phyloP scores from a whole-genome alignment of 1,140 invertebrate species.

The Drosophila mayri region DNA sequence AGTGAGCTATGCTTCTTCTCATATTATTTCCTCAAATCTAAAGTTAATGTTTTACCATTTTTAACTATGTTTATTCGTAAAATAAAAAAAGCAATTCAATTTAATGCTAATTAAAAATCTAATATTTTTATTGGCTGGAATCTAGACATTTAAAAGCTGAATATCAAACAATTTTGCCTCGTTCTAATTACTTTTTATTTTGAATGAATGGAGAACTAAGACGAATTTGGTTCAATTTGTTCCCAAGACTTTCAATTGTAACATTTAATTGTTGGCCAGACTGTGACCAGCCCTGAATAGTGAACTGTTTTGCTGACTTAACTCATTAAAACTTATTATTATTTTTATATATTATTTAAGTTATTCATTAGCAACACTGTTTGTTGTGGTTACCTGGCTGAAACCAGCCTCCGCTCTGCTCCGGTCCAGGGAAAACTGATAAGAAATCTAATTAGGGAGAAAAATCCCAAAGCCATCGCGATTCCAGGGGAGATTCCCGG shows the following conservation, averaged over 20 bases:
- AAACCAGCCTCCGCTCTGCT: conserved; percentile 15
- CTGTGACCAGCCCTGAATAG: background rate
- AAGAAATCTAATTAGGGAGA: background rate
- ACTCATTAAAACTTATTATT: background rate
- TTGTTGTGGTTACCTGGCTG: conserved; percentile 24
- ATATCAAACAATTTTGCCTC: background rate
- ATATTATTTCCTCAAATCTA: too few species aligned
- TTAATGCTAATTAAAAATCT: background rate
- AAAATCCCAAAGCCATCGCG: conserved; percentile 21
- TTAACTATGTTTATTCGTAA: background rate
- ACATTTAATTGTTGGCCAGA: background rate
- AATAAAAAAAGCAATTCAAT: background rate
- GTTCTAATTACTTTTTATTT: background rate
- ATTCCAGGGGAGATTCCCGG: conserved; percentile 30
- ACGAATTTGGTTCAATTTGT: background rate
- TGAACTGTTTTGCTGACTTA: background rate
- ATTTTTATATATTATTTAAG: background rate
- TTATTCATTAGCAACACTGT: background rate
- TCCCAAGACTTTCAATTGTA: background rate
- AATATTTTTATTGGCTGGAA: background rate
- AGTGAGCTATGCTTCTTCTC: too few species aligned
- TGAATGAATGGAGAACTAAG: background rate
- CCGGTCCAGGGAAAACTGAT: conserved; percentile 10
- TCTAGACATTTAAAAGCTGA: background rate
- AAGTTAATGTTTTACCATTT: too few species aligned